phyloP scores from a whole-genome alignment of 2,888 invertebrate genomes.

The Drosophila pullipes region DNA sequence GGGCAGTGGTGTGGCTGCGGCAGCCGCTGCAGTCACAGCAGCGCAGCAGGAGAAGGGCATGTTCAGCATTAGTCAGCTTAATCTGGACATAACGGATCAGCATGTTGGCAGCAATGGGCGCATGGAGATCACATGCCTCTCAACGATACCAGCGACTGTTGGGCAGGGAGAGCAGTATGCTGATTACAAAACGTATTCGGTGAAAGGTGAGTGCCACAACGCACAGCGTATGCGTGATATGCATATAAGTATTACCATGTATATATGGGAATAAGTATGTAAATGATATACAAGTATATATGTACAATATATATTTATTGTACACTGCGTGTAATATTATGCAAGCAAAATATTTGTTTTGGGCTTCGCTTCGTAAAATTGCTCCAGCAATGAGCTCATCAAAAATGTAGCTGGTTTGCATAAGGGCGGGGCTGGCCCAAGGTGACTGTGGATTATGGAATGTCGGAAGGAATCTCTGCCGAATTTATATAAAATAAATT shows the following conservation, averaged over 20 bases:
- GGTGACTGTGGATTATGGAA: constrained; percentile 57
- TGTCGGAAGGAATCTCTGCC: constrained; percentile 68
- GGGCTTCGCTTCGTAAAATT: constrained; percentile 47
- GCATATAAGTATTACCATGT: constrained; percentile 48
- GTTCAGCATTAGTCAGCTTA: constrained; percentile 89
- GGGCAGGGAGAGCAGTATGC: constrained; percentile 90
- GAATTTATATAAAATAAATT: constrained; percentile 71
- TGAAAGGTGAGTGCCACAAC: constrained; percentile 88
- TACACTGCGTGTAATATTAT: constrained; percentile 49
- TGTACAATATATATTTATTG: constrained; percentile 39
- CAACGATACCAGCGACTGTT: constrained; percentile 92
- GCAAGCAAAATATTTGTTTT: constrained; percentile 71
- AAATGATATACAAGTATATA: constrained; percentile 6
- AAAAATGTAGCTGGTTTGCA: constrained; percentile 62
- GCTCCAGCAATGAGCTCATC: constrained; percentile 72
- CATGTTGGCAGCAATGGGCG: constrained; percentile 90
- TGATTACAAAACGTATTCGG: constrained; percentile 90
- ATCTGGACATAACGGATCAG: constrained; percentile 90
- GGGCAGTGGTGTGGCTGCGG: constrained; percentile 82
- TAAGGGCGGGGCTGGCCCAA: constrained; percentile 9
- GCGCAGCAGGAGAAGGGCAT: constrained; percentile 83
- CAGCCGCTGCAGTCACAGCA: constrained; percentile 82
- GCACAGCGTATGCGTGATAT: constrained; percentile 55
- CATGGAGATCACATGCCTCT: constrained; percentile 90
- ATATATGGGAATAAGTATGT: constrained; percentile 1